Conservation (phyloP, 2,797 vertebrate species). For the Cetoscarus ocellatus region DNA sequence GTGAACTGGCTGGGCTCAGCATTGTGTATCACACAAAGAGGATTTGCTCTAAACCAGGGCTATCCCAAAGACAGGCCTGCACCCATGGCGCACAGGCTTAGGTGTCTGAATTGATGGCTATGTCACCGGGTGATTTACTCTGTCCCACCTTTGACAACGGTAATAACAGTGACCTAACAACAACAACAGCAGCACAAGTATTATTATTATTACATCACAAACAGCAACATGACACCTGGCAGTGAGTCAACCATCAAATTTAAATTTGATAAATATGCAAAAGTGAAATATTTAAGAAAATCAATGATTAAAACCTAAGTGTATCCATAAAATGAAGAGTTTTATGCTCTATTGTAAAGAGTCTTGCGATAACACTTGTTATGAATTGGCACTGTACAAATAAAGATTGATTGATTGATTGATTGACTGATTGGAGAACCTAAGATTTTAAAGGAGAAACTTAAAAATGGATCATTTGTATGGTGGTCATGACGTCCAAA, state of each 20-base stretch:
- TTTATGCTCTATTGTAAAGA: too few species aligned
- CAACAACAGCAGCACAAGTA: constrained; percentile 4
- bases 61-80: constrained; percentile 38
- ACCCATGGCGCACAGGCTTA: constrained; percentile 30
- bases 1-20: constrained; percentile 60
- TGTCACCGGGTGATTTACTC: constrained; percentile 31
- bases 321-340: too few species aligned
- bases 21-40: constrained; percentile 66
- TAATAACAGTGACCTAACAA: constrained; percentile 27
- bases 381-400: too few species aligned
- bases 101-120: constrained; percentile 44
- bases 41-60: constrained; percentile 44
- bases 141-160: constrained; percentile 7
- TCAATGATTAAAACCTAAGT: neutral
- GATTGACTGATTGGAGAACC: too few species aligned
- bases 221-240: neutral
- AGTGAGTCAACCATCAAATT: too few species aligned
- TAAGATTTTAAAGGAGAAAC: neutral
- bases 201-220: constrained; percentile 19
- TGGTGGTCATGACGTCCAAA: too few species aligned
- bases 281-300: too few species aligned
- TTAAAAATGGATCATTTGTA: neutral
- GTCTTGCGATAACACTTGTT: too few species aligned
- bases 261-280: too few species aligned
- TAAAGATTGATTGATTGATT: too few species aligned